These are phyloP conservation scores for Gambusia affinis DNA, from an alignment of 2,113 vertebrate species.

Conservation along the genomic window DNA sequence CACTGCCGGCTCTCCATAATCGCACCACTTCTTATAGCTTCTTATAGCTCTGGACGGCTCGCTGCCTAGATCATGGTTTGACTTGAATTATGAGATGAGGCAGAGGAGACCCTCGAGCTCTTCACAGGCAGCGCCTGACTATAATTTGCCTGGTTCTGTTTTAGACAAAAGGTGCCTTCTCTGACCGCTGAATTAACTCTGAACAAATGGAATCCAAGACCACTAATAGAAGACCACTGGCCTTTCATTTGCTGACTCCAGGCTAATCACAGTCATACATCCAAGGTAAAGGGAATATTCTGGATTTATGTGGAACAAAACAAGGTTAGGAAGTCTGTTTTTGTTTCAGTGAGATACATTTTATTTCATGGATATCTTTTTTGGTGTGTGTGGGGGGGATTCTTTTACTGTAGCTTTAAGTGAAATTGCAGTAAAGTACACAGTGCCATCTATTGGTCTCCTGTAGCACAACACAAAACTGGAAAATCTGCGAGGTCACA, in stretches of 20 bases:
- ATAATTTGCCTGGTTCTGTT: constrained; percentile 56
- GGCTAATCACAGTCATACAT: constrained; percentile 49
- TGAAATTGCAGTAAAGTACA: not conserved
- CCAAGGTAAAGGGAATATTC: not conserved
- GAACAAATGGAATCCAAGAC: constrained; percentile 13
- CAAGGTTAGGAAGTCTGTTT: not conserved
- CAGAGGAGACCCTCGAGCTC: constrained; percentile 12
- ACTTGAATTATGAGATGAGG: constrained; percentile 28
- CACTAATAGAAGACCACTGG: constrained; percentile 63
- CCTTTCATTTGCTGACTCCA: constrained; percentile 61
- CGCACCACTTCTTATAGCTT: constrained; percentile 14
- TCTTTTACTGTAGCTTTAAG: not conserved
- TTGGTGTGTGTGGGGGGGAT: too few relatives aligned
- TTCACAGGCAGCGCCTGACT: constrained; percentile 54
- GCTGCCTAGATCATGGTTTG: constrained; percentile 39
- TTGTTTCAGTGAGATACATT: not conserved
- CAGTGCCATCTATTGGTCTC: constrained; percentile 25
- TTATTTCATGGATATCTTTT: too few relatives aligned
- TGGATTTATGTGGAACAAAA: not conserved
- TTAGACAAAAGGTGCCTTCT: constrained; percentile 56
- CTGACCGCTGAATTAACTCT: constrained; percentile 23
- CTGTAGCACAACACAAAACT: not conserved
- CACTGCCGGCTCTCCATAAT: constrained; percentile 59
- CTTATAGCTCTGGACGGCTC: constrained; percentile 6
- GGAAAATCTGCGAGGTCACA: not conserved